These are phyloP conservation scores for Megaptera novaeangliae DNA, from an alignment of 2,113 vertebrate genomes.

Conservation along the genomic window DNA sequence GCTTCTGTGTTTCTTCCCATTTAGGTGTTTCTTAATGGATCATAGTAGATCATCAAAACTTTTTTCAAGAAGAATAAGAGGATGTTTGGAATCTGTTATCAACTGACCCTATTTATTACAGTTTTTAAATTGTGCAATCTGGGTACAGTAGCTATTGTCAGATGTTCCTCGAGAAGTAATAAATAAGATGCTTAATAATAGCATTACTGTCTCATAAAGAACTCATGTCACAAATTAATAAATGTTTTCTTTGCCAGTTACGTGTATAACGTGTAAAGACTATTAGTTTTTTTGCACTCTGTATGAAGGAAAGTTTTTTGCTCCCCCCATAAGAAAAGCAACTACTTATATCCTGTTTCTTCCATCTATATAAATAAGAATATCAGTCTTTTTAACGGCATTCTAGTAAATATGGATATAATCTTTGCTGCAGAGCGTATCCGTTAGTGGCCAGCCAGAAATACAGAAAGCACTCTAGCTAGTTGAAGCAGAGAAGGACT, in stretches of 20 bases:
- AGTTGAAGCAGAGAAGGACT: background rate
- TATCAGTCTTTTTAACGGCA: background rate
- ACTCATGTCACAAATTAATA: background rate
- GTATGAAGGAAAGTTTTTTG: background rate
- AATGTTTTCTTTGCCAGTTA: background rate
- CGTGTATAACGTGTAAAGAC: background rate
- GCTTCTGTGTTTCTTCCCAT: slow-evolving; percentile 40
- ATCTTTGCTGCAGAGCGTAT: background rate
- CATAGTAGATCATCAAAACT: background rate
- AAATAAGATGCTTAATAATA: background rate
- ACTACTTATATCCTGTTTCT: background rate
- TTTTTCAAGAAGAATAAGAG: background rate
- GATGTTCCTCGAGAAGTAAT: background rate
- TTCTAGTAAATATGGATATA: background rate
- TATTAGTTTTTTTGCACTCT: background rate
- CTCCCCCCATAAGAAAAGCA: background rate
- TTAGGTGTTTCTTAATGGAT: slow-evolving; percentile 75
- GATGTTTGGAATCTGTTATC: background rate
- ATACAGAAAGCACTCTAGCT: background rate
- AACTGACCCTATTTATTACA: slow-evolving; percentile 26
- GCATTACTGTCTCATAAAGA: background rate
- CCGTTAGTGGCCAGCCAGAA: background rate
- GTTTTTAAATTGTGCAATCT: background rate
- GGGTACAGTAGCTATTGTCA: background rate
- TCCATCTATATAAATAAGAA: background rate